Evolutionary conservation across 1,140 invertebrate species (phyloP).

Genomic region (Achatina immaculata): DNA sequence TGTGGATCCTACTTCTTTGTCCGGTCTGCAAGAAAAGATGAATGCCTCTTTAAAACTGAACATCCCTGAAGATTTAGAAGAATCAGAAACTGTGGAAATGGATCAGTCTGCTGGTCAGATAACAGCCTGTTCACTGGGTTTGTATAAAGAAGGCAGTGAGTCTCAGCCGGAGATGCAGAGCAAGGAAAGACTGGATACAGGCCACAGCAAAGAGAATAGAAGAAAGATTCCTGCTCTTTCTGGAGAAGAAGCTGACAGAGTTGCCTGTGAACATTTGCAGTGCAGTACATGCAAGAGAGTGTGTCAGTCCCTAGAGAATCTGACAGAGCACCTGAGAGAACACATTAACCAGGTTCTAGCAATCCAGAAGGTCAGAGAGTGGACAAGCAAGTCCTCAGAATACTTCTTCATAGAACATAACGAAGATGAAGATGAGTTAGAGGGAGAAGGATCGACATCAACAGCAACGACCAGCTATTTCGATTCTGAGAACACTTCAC

Average conservation of each 20-base stretch:
- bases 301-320: not conserved
- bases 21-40: slow-evolving; percentile 14
- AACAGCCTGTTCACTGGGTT: too few species aligned
- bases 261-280: not conserved
- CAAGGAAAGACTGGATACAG: too few species aligned
- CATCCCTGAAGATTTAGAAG: not conserved
- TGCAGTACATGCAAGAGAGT: not conserved
- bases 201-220: not conserved
- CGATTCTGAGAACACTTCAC: slow-evolving; percentile 28
- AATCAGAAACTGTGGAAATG: not conserved
- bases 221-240: not conserved
- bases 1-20: not conserved
- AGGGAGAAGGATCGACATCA: not conserved
- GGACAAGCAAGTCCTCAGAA: slow-evolving; percentile 5
- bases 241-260: not conserved
- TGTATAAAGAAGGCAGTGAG: too few species aligned
- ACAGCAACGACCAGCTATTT: slow-evolving; percentile 9
- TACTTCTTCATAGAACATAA: slow-evolving; percentile 19
- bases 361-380: slow-evolving; percentile 36
- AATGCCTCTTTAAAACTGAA: not conserved
- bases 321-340: slow-evolving; percentile 11
- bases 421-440: not conserved
- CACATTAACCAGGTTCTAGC: slow-evolving; percentile 24
- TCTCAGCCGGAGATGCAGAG: too few species aligned
- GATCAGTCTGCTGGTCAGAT: not conserved